phyloP scores from a whole-genome alignment of 2,888 invertebrate species.

The Xanthia togata region DNA sequence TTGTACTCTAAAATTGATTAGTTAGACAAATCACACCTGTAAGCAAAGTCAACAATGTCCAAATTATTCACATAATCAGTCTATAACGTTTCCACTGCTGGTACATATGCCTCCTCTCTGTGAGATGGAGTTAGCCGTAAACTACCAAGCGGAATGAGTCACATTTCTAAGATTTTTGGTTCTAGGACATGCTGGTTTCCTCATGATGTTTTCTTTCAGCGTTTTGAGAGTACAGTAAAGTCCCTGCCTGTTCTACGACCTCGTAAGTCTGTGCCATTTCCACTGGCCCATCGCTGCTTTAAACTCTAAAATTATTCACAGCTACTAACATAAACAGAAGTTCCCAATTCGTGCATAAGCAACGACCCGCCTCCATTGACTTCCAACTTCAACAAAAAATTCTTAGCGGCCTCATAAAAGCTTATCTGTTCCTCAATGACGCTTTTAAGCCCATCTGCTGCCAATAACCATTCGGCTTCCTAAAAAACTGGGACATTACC shows the following conservation, averaged over 20 bases:
- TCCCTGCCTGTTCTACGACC: too few species aligned
- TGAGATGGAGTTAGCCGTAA: not conserved
- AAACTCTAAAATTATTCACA: conserved; percentile 5
- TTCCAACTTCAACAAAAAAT: conserved; percentile 46
- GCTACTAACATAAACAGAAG: not conserved
- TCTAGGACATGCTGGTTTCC: not conserved
- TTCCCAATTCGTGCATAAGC: conserved; percentile 23
- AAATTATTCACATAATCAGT: not conserved
- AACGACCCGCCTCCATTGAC: conserved; percentile 23
- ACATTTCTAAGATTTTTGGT: not conserved
- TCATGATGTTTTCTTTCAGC: not conserved
- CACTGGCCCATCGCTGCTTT: not conserved
- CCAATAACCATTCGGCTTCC: conserved; percentile 55
- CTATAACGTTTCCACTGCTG: not conserved
- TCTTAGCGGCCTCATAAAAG: conserved; percentile 61
- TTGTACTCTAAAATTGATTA: not conserved
- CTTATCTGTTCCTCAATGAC: conserved; percentile 62
- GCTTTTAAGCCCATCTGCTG: conserved; percentile 58
- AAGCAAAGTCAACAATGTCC: too few species aligned
- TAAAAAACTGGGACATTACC: conserved; percentile 59
- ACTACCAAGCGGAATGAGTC: not conserved
- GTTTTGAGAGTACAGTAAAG: too few species aligned
- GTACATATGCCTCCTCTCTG: not conserved
- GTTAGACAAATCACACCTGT: not conserved
- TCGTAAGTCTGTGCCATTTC: too few species aligned